Evolutionary conservation across 1,140 invertebrate species (phyloP).

Genomic region (Drosophila yakuba): DNA sequence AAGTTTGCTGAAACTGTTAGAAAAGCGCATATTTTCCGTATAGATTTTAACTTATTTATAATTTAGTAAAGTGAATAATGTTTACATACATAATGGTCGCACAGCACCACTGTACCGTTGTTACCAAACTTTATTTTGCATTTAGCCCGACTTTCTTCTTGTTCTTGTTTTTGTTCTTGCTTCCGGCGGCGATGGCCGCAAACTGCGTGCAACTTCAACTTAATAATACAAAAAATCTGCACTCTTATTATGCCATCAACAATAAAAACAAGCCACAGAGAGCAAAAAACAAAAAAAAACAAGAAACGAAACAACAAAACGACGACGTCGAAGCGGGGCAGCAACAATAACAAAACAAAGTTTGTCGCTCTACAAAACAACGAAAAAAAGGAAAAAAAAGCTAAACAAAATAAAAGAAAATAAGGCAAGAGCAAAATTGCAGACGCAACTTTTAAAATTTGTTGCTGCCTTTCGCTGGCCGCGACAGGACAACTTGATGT

Average conservation of each 20-base stretch:
- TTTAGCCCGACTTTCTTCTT: conserved; percentile 16
- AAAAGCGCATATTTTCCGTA: background rate
- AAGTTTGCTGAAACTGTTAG: background rate
- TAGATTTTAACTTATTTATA: background rate
- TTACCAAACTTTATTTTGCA: conserved; percentile 56
- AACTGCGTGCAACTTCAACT: conserved; percentile 77
- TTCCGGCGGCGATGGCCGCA: conserved; percentile 45
- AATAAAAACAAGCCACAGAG: conserved; percentile 66
- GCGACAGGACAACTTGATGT: conserved; percentile 51
- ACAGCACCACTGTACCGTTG: background rate
- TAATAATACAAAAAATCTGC: conserved; percentile 73
- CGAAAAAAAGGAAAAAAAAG: conserved; percentile 29
- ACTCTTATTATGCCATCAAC: conserved; percentile 78
- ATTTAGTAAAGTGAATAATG: background rate
- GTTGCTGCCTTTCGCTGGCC: conserved; percentile 35
- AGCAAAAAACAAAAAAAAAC: conserved; percentile 10
- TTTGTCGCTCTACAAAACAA: conserved; percentile 50
- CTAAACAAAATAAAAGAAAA: conserved; percentile 23
- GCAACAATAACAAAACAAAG: conserved; percentile 58
- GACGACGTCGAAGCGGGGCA: conserved; percentile 27
- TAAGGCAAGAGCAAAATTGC: conserved; percentile 44
- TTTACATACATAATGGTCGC: background rate
- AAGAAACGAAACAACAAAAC: conserved; percentile 31
- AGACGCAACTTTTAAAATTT: conserved; percentile 51
- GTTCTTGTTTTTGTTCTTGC: conserved; percentile 15